Evolutionary conservation across 2,888 invertebrate species (phyloP).

Genomic region (Marasmarcha lunaedactyla): DNA sequence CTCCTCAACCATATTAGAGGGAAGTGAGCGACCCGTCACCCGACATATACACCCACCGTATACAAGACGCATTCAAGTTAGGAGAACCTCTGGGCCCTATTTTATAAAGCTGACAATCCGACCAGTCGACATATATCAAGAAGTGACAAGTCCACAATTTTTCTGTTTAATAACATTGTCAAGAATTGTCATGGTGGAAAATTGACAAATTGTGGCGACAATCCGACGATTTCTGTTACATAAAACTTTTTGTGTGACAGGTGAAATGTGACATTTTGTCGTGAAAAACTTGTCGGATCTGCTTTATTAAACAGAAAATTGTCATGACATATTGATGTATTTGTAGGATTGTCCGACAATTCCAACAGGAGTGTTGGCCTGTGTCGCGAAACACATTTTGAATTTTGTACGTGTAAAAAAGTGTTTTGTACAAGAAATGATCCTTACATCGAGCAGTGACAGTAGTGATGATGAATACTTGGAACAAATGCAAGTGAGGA

Average conservation of each 20-base stretch:
- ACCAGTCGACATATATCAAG: background rate
- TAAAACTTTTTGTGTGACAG: background rate
- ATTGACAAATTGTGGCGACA: background rate
- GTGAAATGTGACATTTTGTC: no score
- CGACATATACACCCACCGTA: no score
- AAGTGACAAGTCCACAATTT: background rate
- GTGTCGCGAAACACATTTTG: background rate
- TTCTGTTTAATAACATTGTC: background rate
- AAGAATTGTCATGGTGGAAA: conserved; percentile 1
- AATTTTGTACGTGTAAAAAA: background rate
- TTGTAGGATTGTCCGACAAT: background rate
- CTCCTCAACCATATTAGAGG: no score
- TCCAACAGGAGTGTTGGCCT: conserved; percentile 1
- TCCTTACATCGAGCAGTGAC: conserved; percentile 6
- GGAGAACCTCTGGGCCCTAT: background rate
- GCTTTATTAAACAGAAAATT: conserved; percentile 1
- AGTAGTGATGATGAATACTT: conserved; percentile 10
- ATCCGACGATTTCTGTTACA: background rate
- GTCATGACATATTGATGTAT: background rate
- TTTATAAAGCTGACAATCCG: no score
- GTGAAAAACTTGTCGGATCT: background rate
- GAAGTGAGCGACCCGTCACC: no score
- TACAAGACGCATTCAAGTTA: no score
- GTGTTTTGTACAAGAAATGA: background rate
- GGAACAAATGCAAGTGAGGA: conserved; percentile 6